phyloP scores from a whole-genome alignment of 2,797 vertebrate species.

The Okamejei kenojei region DNA sequence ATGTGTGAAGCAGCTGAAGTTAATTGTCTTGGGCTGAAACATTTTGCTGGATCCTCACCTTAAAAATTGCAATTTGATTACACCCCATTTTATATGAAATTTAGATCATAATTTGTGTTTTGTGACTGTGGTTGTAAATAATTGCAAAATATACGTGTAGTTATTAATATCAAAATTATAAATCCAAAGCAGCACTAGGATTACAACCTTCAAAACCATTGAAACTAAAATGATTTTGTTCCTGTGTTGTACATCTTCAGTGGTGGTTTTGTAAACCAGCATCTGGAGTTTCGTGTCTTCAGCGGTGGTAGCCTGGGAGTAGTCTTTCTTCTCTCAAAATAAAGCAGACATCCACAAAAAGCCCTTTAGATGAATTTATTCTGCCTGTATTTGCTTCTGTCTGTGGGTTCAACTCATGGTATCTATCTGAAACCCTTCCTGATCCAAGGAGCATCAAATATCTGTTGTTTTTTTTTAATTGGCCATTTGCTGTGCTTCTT shows the following conservation, averaged over 20 bases:
- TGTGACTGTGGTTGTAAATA: not conserved
- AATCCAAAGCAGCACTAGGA: not conserved
- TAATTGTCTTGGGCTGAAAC: not conserved
- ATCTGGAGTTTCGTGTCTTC: no score
- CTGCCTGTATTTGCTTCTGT: not conserved
- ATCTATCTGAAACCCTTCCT: not conserved
- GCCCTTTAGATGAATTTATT: not conserved
- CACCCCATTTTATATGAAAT: not conserved
- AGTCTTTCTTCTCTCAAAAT: not conserved
- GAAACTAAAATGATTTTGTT: not conserved
- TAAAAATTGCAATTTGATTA: not conserved
- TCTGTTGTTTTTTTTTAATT: not conserved
- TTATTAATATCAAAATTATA: not conserved
- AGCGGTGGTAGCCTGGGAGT: not conserved
- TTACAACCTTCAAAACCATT: not conserved
- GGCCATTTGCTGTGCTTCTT: not conserved
- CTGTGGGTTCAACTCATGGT: not conserved
- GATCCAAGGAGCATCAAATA: not conserved
- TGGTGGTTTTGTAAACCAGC: not conserved
- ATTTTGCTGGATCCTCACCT: not conserved
- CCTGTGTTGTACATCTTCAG: not conserved
- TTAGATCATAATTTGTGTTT: not conserved
- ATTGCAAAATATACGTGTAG: not conserved
- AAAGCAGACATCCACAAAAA: not conserved
- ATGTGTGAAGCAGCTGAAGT: not conserved